phyloP scores from a whole-genome alignment of 2,888 invertebrate genomes.

The Amorpha juglandis region DNA sequence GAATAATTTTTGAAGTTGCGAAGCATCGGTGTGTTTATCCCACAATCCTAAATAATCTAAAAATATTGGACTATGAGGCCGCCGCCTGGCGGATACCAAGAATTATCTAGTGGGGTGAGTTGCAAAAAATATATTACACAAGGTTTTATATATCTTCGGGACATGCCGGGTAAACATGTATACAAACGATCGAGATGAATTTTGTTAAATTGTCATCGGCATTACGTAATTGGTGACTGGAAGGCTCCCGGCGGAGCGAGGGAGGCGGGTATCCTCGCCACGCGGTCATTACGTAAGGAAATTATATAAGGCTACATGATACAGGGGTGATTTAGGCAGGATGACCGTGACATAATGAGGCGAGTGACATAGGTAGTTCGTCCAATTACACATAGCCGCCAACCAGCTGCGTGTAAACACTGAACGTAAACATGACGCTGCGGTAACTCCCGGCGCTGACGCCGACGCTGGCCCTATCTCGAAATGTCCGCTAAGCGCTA shows the following conservation, averaged over 20 bases:
- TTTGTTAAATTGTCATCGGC: constrained; percentile 36
- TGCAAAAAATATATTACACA: background rate
- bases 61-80: constrained; percentile 21
- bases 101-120: constrained; percentile 16
- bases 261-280: constrained; percentile 48
- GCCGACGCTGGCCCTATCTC: constrained; percentile 14
- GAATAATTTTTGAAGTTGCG: constrained; percentile 6
- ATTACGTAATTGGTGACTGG: constrained; percentile 47
- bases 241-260: constrained; percentile 32
- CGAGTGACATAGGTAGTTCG: background rate
- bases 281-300: constrained; percentile 70
- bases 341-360: constrained; percentile 34
- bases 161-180: constrained; percentile 18
- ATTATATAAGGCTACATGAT: constrained; percentile 52
- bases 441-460: constrained; percentile 9
- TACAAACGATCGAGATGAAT: constrained; percentile 32
- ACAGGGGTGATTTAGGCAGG: constrained; percentile 46
- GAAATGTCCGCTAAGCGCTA: constrained; percentile 20
- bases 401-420: constrained; percentile 27
- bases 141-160: background rate
- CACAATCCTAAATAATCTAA: constrained; percentile 8
- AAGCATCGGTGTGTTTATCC: constrained; percentile 8
- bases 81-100: constrained; percentile 19
- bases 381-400: constrained; percentile 23
- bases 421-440: constrained; percentile 23